Evolutionary conservation across 2,797 vertebrate genomes (phyloP).

Genomic region (Buceros bicornis): DNA sequence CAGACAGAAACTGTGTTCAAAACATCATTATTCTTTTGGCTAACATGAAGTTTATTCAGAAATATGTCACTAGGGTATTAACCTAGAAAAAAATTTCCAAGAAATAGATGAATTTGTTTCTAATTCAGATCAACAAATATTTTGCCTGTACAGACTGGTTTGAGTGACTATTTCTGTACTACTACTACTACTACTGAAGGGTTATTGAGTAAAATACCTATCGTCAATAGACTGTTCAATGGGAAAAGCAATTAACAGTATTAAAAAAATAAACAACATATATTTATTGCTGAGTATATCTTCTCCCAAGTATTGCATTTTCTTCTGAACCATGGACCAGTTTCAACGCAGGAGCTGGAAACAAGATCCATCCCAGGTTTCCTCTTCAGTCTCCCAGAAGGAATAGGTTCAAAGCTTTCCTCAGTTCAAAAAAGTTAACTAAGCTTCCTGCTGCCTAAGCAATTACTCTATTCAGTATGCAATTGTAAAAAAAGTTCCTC

Average conservation of each 20-base stretch:
- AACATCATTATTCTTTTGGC: neutral
- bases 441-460: neutral
- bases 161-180: neutral
- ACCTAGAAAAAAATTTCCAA: neutral
- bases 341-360: neutral
- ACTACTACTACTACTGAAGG: neutral
- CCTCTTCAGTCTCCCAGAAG: neutral
- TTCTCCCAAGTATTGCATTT: neutral
- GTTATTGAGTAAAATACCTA: neutral
- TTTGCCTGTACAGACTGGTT: neutral
- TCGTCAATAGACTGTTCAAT: neutral
- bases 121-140: neutral
- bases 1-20: neutral
- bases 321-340: neutral
- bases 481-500: neutral
- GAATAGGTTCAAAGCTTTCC: neutral
- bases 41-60: neutral
- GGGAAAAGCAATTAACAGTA: neutral
- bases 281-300: neutral
- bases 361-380: neutral
- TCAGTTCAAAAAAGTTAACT: neutral
- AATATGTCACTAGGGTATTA: neutral
- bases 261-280: neutral
- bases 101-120: neutral
- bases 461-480: neutral